Evolutionary conservation across 2,888 invertebrate genomes (phyloP), one percentile per base, ranked within the genome.

Genomic region (Callosobruchus maculatus): DNA sequence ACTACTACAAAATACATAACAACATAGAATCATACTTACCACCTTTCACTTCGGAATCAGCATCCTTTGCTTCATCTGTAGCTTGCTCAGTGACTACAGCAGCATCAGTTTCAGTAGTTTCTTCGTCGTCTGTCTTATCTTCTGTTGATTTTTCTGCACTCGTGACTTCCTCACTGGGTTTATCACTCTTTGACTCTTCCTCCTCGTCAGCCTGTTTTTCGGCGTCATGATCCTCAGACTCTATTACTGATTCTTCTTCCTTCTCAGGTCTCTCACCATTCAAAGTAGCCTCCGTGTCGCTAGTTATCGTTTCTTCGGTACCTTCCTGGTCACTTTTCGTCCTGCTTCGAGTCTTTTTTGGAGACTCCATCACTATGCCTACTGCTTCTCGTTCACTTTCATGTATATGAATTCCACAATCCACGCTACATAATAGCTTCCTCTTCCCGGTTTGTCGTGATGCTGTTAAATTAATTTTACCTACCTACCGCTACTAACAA

Each of bases 91-190:
- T n/a, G 22, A 26, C 22, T 49, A 5, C 49, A 49, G 69, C 72
- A 70, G 70, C 70, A 72, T 7, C 20, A 30, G 71, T 49, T 20
- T 71, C 71, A 4, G 31, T 69, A 3, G 69, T 20, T 20, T 69
- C n/a, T 22, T 22, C 69, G 18, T 69, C 30, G 30, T 30, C 30
- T 30, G 9, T 30, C 30, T 30, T 30, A n/a, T n/a, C n/a, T 30
- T 30, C 30, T 30, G 30, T 30, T 30, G 30, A 9, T 13, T 49
- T 49, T 13, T 49, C 49, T 7, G 18, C 71, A n/a, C 21, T 70
- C 30, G 22, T 31, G 0, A 68, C 22, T 20, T 74, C 72, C 30
- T 74, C 69, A 71, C 67, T 66, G 5, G 26, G 26, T 66, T 74
- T 71, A 66, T 71, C 30, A 30, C 21, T 66, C 70, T 74, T 49